These are phyloP conservation scores for Palythoa grandiflora DNA, from an alignment of 92 coral and sea anemone genomes.

Conservation along the genomic window DNA sequence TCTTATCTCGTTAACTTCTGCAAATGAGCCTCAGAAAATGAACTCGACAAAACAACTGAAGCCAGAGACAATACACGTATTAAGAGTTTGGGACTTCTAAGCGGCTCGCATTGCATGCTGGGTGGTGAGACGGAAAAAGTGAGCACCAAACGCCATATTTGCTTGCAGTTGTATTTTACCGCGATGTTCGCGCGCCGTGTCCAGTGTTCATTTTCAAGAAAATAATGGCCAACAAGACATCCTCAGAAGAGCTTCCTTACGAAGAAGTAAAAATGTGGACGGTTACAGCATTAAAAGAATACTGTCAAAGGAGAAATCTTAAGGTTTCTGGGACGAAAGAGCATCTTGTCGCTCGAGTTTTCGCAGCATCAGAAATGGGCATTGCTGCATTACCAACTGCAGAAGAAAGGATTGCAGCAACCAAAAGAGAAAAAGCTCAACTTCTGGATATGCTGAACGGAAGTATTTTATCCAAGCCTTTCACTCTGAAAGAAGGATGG, in stretches of 20 bases:
- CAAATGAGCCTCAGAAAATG: too few species aligned
- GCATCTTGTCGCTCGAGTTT: constrained; percentile 14
- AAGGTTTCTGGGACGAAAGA: constrained; percentile 12
- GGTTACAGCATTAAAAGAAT: constrained; percentile 1
- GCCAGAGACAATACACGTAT: background rate
- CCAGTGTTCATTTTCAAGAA: constrained; percentile 25
- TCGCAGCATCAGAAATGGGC: constrained; percentile 22
- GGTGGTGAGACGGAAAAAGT: background rate
- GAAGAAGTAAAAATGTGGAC: constrained; percentile 15
- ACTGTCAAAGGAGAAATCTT: constrained; percentile 16
- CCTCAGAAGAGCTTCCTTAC: constrained; percentile 24
- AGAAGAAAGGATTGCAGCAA: constrained; percentile 1
- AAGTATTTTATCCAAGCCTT: constrained; percentile 54
- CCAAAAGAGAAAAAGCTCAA: constrained; percentile 18
- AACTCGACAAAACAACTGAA: too few species aligned
- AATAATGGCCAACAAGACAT: constrained; percentile 24
- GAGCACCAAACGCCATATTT: background rate
- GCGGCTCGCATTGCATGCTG: background rate
- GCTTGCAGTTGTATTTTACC: too few species aligned
- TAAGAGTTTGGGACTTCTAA: background rate
- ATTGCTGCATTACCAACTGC: constrained; percentile 18
- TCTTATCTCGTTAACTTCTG: too few species aligned
- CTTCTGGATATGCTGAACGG: constrained; percentile 17
- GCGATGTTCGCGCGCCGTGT: background rate
- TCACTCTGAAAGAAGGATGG: constrained; percentile 57